Evolutionary conservation across 2,113 vertebrate species (phyloP), one percentile per base, ranked within the genome.

Genomic region (Triplophysa tibetana): DNA sequence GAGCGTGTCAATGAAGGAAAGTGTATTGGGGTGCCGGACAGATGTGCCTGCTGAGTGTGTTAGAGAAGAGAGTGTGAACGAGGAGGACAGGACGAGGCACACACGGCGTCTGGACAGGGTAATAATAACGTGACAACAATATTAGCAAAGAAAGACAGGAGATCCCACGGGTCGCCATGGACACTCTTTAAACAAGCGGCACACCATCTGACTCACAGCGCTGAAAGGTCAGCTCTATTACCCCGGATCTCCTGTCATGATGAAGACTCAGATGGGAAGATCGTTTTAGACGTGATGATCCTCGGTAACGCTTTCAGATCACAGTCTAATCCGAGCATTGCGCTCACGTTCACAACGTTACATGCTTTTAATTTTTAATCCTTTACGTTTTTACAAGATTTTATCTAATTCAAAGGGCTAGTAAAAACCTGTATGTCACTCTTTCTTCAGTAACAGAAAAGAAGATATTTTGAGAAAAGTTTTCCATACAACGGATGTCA

Each of bases 41-140:
- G 85, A 86, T 86, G 85, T 87, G 82, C 87, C 84, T 79, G 85
- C 85, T 85, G 85, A 83, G 82, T 38, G 33, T 38, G 33, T 38
- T 38, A 38, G 33, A 38, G 33, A 33, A 33, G 33, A 33, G 33
- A 38, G 33, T 79, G 81, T 85, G 83, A 87, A 87, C 48, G 62
- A 80, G 65, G 45, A 83, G 79, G 81, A 86, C 76, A 78, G 67
- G 64, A 70, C 10, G 70, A 73, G 7, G 75, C 79, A 69, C 77
- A 80, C 65, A 75, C 24, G 7, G 61, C 24, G 76, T 66, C 80
- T 79, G 69, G 80, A 81, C 61, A 58, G 69, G 80, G 69, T 86
- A 82, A 84, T 84, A 84, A 84, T 84, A 84, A 86, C 70, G 75
- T 58, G 75, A 81, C 77, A 60, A 24, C 62, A 84, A 82, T 70